Conservation (phyloP, 2,888 invertebrate species). For the Falcaria lacertinaria region DNA sequence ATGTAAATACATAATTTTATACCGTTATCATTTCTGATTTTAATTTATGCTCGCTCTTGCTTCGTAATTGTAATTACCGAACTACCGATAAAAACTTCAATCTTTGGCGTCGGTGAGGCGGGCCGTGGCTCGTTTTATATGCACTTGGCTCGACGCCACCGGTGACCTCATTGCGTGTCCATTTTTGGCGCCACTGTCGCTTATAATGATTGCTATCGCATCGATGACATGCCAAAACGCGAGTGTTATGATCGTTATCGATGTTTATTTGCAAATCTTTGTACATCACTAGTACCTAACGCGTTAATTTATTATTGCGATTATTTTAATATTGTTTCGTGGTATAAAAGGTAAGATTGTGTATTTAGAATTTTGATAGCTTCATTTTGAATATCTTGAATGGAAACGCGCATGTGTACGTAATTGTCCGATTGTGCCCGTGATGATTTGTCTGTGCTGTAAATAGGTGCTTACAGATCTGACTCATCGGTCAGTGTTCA, state of each 20-base stretch:
- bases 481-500: constrained; percentile 22
- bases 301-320: constrained; percentile 14
- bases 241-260: constrained; percentile 44
- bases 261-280: constrained; percentile 37
- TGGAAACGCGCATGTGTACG: background rate
- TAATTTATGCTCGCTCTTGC: constrained; percentile 25
- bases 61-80: constrained; percentile 28
- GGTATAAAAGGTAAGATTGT: background rate
- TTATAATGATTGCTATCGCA: constrained; percentile 54
- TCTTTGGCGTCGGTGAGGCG: constrained; percentile 36
- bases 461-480: constrained; percentile 9
- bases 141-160: constrained; percentile 70
- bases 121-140: constrained; percentile 46
- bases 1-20: constrained; percentile 13
- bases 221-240: constrained; percentile 66
- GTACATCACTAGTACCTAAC: constrained; percentile 34
- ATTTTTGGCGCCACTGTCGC: constrained; percentile 70
- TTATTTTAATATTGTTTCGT: no score
- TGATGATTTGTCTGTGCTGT: background rate
- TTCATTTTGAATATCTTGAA: background rate
- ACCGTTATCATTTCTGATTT: constrained; percentile 14
- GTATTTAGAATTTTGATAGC: background rate
- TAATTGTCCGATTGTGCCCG: background rate
- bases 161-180: constrained; percentile 67
- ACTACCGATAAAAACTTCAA: constrained; percentile 41